phyloP scores from a whole-genome alignment of 2,113 vertebrate species.

The Melanerpes formicivorus region DNA sequence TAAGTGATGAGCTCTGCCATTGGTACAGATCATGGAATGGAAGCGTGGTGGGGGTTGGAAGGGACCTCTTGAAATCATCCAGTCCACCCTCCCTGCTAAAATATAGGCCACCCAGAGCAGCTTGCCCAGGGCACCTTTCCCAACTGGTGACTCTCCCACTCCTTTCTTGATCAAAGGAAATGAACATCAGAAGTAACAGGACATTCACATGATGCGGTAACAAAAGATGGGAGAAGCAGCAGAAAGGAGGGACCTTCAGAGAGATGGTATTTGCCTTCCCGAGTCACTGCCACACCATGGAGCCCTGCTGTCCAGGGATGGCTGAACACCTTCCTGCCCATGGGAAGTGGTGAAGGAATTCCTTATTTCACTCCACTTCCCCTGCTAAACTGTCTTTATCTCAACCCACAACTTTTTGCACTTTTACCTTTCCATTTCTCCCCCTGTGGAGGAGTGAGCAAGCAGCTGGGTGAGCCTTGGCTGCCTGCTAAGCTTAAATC shows the following conservation, averaged over 20 bases:
- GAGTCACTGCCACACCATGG: fast-evolving
- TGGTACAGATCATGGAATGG: neutral
- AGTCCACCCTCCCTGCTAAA: neutral
- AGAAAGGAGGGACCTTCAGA: neutral
- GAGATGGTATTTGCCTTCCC: neutral
- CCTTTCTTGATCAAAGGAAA: neutral
- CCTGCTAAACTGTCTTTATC: neutral
- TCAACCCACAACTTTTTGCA: too few relatives aligned
- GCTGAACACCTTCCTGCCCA: fast-evolving
- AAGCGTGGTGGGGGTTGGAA: neutral
- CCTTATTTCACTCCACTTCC: neutral
- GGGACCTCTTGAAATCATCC: neutral
- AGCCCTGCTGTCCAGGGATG: neutral
- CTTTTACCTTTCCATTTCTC: neutral
- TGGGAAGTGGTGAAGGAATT: fast-evolving
- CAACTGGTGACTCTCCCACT: neutral
- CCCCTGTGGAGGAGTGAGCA: neutral
- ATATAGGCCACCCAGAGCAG: neutral
- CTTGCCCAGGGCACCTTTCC: neutral
- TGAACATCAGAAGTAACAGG: neutral
- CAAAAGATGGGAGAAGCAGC: neutral
- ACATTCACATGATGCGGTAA: neutral
- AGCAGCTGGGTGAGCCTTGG: fast-evolving
- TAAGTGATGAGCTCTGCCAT: neutral
- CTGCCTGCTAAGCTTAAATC: neutral